These are phyloP conservation scores for Motacilla alba DNA, from an alignment of 2,113 vertebrate species.

Conservation along the genomic window DNA sequence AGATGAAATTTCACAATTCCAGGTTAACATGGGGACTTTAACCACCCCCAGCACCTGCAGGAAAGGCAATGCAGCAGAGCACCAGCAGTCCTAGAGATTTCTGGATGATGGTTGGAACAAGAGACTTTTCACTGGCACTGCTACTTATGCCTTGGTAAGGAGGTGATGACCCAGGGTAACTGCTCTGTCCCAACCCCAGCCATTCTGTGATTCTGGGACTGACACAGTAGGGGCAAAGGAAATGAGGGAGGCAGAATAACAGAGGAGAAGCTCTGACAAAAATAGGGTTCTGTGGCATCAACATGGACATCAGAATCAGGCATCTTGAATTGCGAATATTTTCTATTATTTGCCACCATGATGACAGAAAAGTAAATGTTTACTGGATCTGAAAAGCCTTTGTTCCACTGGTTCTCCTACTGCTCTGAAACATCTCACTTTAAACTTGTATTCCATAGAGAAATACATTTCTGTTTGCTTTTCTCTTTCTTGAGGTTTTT, in stretches of 20 bases:
- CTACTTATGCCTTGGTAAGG: not conserved
- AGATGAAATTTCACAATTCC: not conserved
- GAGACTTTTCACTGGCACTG: not conserved
- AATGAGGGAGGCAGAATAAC: not conserved
- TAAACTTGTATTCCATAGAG: not conserved
- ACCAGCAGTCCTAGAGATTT: not conserved
- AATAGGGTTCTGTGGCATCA: not conserved
- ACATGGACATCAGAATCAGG: not conserved
- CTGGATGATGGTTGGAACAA: not conserved
- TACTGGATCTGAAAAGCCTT: not conserved
- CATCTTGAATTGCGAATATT: not conserved
- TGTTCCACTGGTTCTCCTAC: not conserved
- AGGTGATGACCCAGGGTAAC: fast-evolving
- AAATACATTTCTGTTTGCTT: not conserved
- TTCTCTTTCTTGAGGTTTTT: not conserved
- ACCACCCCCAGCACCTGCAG: not conserved
- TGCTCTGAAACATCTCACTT: not conserved
- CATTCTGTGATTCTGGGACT: not conserved
- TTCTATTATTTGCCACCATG: not conserved
- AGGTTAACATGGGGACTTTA: not conserved
- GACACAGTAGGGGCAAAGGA: not conserved
- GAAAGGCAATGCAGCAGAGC: not conserved
- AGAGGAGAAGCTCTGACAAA: not conserved
- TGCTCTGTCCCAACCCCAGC: not conserved
- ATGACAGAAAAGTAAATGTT: not conserved